phyloP scores from a whole-genome alignment of 2,797 vertebrate genomes.

The Amblyraja radiata region DNA sequence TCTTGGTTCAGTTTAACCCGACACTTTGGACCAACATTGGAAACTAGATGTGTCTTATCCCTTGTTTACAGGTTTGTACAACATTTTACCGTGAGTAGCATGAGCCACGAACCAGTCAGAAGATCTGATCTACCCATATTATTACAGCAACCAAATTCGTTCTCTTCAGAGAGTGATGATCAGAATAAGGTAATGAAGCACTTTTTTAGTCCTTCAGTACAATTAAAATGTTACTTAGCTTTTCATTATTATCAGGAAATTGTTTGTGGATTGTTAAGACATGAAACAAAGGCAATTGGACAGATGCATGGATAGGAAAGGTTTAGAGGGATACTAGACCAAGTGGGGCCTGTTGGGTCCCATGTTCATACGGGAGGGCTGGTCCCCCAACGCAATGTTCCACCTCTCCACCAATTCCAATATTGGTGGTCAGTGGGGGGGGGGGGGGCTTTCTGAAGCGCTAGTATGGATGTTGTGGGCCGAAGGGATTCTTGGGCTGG shows the following conservation, averaged over 20 bases:
- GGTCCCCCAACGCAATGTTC: no score
- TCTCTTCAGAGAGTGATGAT: conserved; percentile 48
- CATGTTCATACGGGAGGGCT: no score
- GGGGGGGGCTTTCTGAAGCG: no score
- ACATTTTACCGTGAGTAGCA: conserved; percentile 78
- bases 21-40: not conserved
- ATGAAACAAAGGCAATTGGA: no score
- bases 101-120: conserved; percentile 72
- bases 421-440: no score
- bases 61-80: conserved; percentile 70
- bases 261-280: not conserved
- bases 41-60: not conserved
- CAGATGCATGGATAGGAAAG: no score
- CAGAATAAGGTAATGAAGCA: conserved; percentile 66
- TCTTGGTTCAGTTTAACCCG: not conserved
- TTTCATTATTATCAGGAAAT: not conserved
- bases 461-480: no score
- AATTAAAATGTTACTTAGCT: not conserved
- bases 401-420: no score
- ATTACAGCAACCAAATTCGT: conserved; percentile 61
- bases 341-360: no score
- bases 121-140: conserved; percentile 72
- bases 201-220: not conserved
- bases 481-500: no score
- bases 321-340: no score